phyloP scores from a whole-genome alignment of 2,113 vertebrate species.

The Coryphaenoides rupestris region DNA sequence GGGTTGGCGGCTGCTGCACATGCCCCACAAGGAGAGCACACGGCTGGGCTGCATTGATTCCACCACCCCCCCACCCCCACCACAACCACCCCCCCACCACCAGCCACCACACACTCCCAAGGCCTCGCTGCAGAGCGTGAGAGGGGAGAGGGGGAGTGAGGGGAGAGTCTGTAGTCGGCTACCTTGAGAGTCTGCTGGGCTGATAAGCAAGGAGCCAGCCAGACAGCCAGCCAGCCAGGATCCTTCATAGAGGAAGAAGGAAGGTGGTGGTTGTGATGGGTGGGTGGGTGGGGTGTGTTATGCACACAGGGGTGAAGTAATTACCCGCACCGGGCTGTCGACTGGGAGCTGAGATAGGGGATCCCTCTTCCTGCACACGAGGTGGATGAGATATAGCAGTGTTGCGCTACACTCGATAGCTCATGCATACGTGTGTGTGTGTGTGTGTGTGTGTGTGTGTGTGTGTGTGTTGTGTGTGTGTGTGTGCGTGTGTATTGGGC shows the following conservation, averaged over 20 bases:
- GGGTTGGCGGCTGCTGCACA: no score
- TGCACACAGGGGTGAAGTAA: constrained; percentile 42
- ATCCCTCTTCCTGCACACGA: constrained; percentile 47
- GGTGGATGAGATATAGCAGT: constrained; percentile 31
- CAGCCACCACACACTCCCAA: no score
- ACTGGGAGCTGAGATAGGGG: constrained; percentile 40
- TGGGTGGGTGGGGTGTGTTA: not conserved
- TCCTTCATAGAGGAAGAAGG: constrained; percentile 25
- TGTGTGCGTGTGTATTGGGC: not conserved
- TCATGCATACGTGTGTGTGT: not conserved
- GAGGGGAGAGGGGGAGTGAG: not conserved
- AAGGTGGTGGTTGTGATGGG: constrained; percentile 8
- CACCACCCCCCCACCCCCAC: no score
- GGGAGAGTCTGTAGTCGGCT: constrained; percentile 12
- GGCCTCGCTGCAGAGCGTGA: no score
- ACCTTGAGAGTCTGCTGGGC: constrained; percentile 33
- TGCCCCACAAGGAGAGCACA: no score
- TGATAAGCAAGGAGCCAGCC: constrained; percentile 42
- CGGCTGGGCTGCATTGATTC: no score
- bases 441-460: not conserved
- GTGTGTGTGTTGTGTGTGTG: not conserved
- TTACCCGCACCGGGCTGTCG: constrained; percentile 32
- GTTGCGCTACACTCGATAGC: not conserved
- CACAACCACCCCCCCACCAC: no score
- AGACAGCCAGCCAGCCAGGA: constrained; percentile 4